A percentile compares a stretch with the other conserved stretches of the same genome.
Conservation (phyloP, 2,888 invertebrate genomes). For the Alentia gelatinosa region DNA sequence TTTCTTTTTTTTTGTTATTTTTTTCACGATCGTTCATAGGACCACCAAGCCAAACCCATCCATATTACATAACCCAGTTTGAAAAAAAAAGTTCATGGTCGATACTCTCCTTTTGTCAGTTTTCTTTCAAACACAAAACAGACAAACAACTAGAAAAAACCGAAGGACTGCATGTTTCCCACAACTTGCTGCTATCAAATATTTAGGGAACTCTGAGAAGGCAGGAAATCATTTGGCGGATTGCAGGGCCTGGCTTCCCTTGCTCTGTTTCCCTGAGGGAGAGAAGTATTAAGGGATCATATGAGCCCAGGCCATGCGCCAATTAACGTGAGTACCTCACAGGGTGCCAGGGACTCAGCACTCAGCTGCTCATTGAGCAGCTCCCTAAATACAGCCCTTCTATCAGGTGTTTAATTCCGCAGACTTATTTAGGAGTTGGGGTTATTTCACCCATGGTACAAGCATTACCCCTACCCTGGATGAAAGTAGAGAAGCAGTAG, state of each 20-base stretch:
- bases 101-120: not conserved
- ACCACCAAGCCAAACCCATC: not conserved
- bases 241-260: not conserved
- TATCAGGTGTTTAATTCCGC: no score
- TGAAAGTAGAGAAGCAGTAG: no score
- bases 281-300: not conserved
- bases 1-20: no score
- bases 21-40: no score
- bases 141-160: not conserved
- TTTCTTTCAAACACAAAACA: not conserved
- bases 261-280: not conserved
- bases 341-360: not conserved
- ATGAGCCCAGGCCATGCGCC: not conserved
- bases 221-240: not conserved
- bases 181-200: not conserved
- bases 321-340: conserved; percentile 11
- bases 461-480: no score
- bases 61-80: not conserved
- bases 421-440: no score
- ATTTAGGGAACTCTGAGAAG: not conserved
- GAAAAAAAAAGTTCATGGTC: not conserved
- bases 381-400: no score
- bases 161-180: not conserved
- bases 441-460: no score
- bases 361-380: not conserved